These are phyloP conservation scores for Phoxinus dragarum DNA, from an alignment of 2,797 vertebrate genomes.

Conservation along the genomic window DNA sequence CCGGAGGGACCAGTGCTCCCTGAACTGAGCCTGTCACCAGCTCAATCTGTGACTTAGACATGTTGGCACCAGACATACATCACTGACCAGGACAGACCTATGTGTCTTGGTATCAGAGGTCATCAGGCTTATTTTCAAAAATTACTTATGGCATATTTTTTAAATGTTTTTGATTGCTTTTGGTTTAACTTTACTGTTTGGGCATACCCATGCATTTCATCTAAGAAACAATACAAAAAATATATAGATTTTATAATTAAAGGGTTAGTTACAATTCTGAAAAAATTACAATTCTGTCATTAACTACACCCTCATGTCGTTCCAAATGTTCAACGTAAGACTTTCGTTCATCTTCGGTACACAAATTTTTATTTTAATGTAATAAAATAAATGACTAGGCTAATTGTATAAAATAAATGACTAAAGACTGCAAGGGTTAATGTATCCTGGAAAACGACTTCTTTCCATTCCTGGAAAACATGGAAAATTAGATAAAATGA, in stretches of 20 bases:
- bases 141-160: not conserved
- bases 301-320: too few species aligned
- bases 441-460: not conserved
- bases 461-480: too few species aligned
- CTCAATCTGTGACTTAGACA: slow-evolving; percentile 45
- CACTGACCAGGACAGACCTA: slow-evolving; percentile 1
- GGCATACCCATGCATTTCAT: not conserved
- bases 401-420: too few species aligned
- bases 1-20: slow-evolving; percentile 61
- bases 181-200: not conserved
- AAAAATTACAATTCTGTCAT: too few species aligned
- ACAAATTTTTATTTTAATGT: too few species aligned
- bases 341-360: too few species aligned
- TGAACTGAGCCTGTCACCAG: slow-evolving; percentile 68
- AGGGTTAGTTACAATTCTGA: too few species aligned
- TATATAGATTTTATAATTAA: not conserved
- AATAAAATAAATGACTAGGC: too few species aligned
- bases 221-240: not conserved
- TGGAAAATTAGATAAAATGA: too few species aligned
- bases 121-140: not conserved
- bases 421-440: not conserved
- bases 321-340: too few species aligned
- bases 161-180: not conserved
- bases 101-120: not conserved
- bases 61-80: slow-evolving; percentile 21